These are phyloP conservation scores for Acropora tenuis DNA, from an alignment of 64 coral and sea anemone species.

Conservation along the genomic window DNA sequence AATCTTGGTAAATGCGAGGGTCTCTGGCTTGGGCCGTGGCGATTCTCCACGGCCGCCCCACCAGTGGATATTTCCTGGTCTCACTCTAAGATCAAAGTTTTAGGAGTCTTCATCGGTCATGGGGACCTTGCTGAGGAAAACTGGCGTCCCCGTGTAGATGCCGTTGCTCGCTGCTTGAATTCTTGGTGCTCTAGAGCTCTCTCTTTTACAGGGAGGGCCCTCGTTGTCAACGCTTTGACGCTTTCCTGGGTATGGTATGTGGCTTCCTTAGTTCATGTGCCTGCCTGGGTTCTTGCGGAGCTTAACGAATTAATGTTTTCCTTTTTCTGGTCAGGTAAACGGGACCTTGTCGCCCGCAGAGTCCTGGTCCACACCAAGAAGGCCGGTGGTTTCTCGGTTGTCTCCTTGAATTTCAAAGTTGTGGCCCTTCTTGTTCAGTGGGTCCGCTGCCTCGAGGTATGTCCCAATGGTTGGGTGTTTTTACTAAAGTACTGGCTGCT, in stretches of 20 bases:
- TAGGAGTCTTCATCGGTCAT: neutral
- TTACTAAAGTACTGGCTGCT: neutral
- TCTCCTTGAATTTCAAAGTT: neutral
- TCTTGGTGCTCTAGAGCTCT: slow-evolving; percentile 22
- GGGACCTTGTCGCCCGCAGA: neutral
- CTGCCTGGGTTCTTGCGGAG: neutral
- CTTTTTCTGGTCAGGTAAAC: slow-evolving; percentile 21
- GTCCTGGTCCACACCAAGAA: neutral
- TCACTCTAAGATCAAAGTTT: neutral
- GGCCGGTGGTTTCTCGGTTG: neutral
- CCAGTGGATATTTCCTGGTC: slow-evolving; percentile 24
- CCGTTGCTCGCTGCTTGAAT: neutral
- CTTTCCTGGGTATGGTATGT: slow-evolving; percentile 34
- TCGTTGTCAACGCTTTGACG: slow-evolving; percentile 33
- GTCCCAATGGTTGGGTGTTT: neutral
- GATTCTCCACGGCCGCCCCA: neutral
- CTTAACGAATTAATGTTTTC: neutral
- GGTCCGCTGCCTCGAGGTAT: neutral
- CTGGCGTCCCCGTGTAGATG: neutral
- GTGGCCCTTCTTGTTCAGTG: neutral
- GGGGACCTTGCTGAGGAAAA: neutral
- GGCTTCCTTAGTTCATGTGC: neutral
- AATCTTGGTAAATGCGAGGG: slow-evolving; percentile 14
- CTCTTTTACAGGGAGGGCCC: neutral
- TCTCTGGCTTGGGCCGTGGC: neutral